Base-by-base conservation (phyloP, 37 sponge, comb jelly and placozoan genomes). In the Spongia lamella region DNA sequence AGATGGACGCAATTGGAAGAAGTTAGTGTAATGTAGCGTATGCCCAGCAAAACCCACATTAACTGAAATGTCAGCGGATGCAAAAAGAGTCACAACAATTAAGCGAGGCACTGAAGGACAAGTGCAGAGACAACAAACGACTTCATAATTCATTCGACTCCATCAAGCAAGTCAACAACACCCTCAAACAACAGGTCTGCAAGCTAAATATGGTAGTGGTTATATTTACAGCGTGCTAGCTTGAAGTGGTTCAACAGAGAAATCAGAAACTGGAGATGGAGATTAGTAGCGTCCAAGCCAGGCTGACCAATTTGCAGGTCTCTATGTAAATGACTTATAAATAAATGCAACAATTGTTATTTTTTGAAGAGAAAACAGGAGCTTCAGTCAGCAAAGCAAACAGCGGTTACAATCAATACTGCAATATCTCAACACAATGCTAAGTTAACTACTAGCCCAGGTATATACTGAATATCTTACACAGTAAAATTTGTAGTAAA, bases 101-200 rank as follows among this genome's bases (percentile, higher is more conserved):
- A 17, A 54, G 50, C 7, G 38, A 53, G 25, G 68, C 43, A 49
- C 26, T 83, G 43, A 74, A 43, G 25, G 76, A 66, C 40, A 83
- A 75, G 58, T 29, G 53, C 20, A 74, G 31, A 37, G 83, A 83
- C 59, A 75, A 66, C 47, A 70, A 66, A 17, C 24, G 83, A 39
- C 36, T 83, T 3, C 57, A 36, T 19, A 64, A 57, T 13, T 74
- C 76, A 4, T 75, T 66, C 66, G 68, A 75, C 9, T 57, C 61
- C 32, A 26, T 83, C 11, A 74, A 58, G 35, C 83, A 56, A 24
- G 39, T 39, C 7, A 83, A 74, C n/a, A 59, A 75, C 15, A 30
- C 38, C 61, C 63, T 83, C 14, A 50, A 29, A 25, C 56, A 39
- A 15, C 68, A 83, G 47, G 83, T 83, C 24, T 14, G 66, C 32